These are phyloP conservation scores for Cephus runcator DNA, from an alignment of 2,888 invertebrate genomes.

Conservation along the genomic window DNA sequence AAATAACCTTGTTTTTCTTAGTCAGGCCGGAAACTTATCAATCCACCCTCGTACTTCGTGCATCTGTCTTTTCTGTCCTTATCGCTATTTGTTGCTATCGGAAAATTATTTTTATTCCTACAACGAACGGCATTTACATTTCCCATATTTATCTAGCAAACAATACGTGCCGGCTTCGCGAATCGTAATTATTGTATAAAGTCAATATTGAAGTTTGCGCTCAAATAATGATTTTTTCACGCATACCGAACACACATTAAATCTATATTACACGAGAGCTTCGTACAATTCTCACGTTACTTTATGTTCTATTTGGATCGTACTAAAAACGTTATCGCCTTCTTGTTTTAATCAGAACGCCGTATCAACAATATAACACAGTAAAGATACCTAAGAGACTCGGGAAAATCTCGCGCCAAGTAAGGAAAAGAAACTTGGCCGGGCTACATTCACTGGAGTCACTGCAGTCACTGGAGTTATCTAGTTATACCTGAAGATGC, in stretches of 20 bases:
- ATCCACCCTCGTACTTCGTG: too few relatives aligned
- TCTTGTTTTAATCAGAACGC: background rate
- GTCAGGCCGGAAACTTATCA: too few relatives aligned
- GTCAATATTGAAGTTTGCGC: background rate
- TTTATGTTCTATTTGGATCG: background rate
- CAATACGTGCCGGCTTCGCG: background rate
- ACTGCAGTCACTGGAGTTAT: background rate
- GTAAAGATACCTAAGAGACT: background rate
- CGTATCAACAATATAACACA: background rate
- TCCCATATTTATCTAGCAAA: background rate
- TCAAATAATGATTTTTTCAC: background rate
- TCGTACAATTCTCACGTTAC: background rate
- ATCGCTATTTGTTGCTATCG: background rate
- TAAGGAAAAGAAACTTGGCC: background rate
- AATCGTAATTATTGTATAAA: background rate
- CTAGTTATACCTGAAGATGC: background rate
- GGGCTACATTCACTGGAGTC: background rate
- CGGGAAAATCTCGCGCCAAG: background rate
- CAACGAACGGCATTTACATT: background rate
- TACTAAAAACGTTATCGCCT: background rate
- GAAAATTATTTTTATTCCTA: background rate
- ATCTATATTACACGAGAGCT: background rate
- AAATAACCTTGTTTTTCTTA: too few relatives aligned
- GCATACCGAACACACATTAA: background rate
- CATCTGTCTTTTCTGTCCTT: background rate